These are phyloP conservation scores for Hepsetus odoe DNA, from an alignment of 2,113 vertebrate species.

Conservation along the genomic window DNA sequence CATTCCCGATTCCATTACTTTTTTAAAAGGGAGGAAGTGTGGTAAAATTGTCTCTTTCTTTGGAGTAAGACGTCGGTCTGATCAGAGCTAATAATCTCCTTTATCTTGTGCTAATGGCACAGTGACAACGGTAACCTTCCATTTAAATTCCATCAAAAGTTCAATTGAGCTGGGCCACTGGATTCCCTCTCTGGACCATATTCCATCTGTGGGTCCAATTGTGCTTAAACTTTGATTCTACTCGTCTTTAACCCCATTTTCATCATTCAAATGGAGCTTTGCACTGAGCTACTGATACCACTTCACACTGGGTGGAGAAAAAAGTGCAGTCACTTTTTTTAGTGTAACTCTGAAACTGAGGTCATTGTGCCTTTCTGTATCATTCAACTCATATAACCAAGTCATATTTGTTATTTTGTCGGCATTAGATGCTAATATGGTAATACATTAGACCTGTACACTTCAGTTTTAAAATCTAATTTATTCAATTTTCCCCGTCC, in stretches of 20 bases:
- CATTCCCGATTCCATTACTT: constrained; percentile 75
- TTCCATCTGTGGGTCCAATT: constrained; percentile 61
- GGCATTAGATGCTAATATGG: background rate
- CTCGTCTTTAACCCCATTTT: constrained; percentile 67
- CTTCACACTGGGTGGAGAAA: constrained; percentile 35
- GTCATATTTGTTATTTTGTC: background rate
- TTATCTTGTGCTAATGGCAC: constrained; percentile 71
- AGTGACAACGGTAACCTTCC: constrained; percentile 64
- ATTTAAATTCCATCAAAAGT: constrained; percentile 76
- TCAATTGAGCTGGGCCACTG: constrained; percentile 65
- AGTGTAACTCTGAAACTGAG: constrained; percentile 7
- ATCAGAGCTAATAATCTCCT: constrained; percentile 76
- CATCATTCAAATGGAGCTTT: constrained; percentile 62
- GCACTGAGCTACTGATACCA: constrained; percentile 58
- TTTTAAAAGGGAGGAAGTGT: constrained; percentile 64
- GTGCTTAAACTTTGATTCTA: constrained; percentile 70
- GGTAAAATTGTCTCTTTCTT: constrained; percentile 71
- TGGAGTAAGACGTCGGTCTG: constrained; percentile 68
- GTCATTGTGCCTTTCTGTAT: constrained; percentile 5
- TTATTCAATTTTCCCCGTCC: too few relatives aligned
- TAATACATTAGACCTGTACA: background rate
- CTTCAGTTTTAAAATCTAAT: background rate
- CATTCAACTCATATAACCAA: background rate
- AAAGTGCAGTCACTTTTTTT: background rate
- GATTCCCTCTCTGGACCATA: constrained; percentile 59